Percentiles rank a stretch among this genome's conserved stretches.
Conservation (phyloP, 2,797 vertebrate genomes). For the Dicrostonyx torquatus region DNA sequence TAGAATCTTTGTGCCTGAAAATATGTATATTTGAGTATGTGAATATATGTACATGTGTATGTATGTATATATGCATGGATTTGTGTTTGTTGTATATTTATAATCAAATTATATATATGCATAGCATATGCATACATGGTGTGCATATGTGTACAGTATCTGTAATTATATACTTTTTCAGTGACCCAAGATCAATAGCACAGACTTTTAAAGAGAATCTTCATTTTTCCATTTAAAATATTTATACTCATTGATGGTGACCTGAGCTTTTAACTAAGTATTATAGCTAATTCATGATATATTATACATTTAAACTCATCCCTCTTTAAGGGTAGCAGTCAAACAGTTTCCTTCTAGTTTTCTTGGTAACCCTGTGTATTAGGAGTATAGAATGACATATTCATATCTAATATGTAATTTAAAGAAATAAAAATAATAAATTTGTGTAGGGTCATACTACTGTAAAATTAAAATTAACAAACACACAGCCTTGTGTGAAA, state of each 20-base stretch:
- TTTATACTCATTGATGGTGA: background rate
- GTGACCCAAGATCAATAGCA: background rate
- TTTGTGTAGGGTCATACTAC: background rate
- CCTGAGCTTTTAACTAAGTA: background rate
- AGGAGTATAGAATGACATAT: background rate
- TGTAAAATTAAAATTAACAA: slow-evolving; percentile 2
- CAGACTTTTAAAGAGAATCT: background rate
- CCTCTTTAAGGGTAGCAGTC: background rate
- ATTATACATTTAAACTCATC: background rate
- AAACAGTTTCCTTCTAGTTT: background rate
- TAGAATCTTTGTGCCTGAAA: background rate
- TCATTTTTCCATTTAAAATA: background rate
- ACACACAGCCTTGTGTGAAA: background rate
- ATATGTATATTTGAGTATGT: background rate
- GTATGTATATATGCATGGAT: background rate
- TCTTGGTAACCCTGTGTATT: background rate
- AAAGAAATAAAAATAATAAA: background rate
- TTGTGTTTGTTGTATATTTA: background rate
- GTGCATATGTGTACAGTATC: background rate
- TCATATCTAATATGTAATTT: background rate
- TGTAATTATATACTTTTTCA: background rate
- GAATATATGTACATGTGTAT: background rate
- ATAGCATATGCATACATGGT: background rate
- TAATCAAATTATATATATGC: no score
- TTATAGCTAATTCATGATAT: background rate